Evolutionary conservation across 2,797 vertebrate genomes (phyloP).

Genomic region (Acanthiza pusilla): DNA sequence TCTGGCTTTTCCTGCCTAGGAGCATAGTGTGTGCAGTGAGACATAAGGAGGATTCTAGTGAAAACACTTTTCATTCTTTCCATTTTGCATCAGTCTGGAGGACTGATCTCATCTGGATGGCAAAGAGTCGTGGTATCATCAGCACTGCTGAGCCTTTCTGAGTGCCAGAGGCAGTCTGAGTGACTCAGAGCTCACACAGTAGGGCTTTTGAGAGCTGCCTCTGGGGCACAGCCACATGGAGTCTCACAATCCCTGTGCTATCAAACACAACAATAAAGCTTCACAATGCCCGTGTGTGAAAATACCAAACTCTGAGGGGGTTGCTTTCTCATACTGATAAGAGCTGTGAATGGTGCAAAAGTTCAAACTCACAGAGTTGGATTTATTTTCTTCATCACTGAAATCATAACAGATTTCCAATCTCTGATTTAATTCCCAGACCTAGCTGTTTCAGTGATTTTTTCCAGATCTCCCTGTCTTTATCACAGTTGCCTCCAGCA

Average conservation of each 20-base stretch:
- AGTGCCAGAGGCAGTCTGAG: neutral
- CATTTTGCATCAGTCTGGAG: neutral
- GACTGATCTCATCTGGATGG: conserved; percentile 5
- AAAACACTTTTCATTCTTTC: neutral
- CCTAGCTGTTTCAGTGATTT: neutral
- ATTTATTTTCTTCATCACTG: neutral
- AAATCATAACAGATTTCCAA: neutral
- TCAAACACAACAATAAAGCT: neutral
- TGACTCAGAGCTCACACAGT: conserved; percentile 18
- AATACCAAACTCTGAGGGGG: neutral
- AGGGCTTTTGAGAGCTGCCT: conserved; percentile 21
- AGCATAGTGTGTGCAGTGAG: neutral
- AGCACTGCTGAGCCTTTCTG: neutral
- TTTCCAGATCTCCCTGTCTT: neutral
- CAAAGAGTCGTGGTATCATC: neutral
- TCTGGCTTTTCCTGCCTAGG: neutral
- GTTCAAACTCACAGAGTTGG: neutral
- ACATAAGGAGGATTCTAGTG: neutral
- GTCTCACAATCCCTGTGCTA: neutral
- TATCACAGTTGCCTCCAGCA: neutral
- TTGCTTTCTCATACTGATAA: neutral
- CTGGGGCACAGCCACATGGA: neutral
- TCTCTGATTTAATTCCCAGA: neutral
- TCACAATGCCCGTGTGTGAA: neutral
- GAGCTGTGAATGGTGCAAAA: neutral